A percentile compares a stretch with the other conserved stretches of the same genome.
Conservation (phyloP, 2,888 invertebrate genomes). For the Alitta virens region DNA sequence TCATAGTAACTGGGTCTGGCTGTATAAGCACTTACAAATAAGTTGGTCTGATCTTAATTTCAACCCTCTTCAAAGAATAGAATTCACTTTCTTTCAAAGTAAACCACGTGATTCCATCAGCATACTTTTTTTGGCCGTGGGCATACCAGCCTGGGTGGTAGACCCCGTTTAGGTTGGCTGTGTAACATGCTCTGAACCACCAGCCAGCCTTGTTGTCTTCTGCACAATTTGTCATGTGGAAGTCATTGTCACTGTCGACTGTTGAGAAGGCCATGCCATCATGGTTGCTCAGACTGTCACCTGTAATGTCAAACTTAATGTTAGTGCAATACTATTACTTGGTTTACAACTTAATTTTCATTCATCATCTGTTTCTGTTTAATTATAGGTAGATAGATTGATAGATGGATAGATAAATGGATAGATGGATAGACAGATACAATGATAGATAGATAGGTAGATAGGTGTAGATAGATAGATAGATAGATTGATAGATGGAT, state of each 20-base stretch:
- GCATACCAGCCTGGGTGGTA: conserved; percentile 50
- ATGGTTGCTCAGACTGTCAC: conserved; percentile 52
- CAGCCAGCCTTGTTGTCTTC: conserved; percentile 51
- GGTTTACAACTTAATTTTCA: too few relatives aligned
- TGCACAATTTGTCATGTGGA: conserved; percentile 49
- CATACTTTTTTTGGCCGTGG: conserved; percentile 18
- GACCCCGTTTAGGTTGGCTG: conserved; percentile 49
- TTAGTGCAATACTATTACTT: too few relatives aligned
- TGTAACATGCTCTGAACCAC: conserved; percentile 54
- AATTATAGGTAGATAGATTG: too few relatives aligned
- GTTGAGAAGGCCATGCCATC: conserved; percentile 54
- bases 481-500: too few relatives aligned
- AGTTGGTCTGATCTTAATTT: conserved; percentile 42
- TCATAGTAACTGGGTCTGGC: too few relatives aligned
- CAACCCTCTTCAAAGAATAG: conserved; percentile 48
- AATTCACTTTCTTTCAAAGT: conserved; percentile 49
- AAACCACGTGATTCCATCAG: conserved; percentile 32
- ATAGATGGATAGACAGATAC: too few relatives aligned
- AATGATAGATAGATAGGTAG: too few relatives aligned
- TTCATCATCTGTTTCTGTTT: too few relatives aligned
- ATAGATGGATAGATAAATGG: too few relatives aligned
- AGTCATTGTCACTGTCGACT: conserved; percentile 53
- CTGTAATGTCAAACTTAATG: too few relatives aligned
- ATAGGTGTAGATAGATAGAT: too few relatives aligned
- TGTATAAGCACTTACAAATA: background rate